Evolutionary conservation across 2,113 vertebrate genomes (phyloP).

Genomic region (Holacanthus passer): DNA sequence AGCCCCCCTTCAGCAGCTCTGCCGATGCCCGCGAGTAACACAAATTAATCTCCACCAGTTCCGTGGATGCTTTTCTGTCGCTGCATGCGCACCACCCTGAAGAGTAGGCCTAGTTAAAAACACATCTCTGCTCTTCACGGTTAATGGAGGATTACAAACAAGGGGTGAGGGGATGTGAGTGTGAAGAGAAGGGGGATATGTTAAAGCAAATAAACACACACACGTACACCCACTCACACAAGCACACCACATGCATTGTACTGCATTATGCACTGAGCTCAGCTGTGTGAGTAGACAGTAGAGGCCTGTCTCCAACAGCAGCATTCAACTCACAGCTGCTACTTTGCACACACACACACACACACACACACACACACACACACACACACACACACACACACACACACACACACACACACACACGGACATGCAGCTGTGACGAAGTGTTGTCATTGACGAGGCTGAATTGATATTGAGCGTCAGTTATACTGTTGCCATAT

Average conservation of each 20-base stretch:
- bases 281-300: conserved; percentile 49
- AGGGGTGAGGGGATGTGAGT: neutral
- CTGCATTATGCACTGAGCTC: conserved; percentile 40
- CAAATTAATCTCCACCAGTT: conserved; percentile 25
- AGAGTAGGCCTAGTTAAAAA: conserved; percentile 9
- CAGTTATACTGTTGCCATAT: neutral
- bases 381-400: neutral
- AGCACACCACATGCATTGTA: conserved; percentile 2
- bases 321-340: conserved; percentile 66
- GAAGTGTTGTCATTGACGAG: conserved; percentile 27
- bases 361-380: neutral
- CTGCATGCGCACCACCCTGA: neutral
- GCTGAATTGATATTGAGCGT: neutral
- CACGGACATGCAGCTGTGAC: conserved; percentile 8
- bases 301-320: conserved; percentile 31
- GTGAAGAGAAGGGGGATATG: neutral
- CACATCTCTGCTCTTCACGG: neutral
- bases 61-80: neutral
- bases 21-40: conserved; percentile 31
- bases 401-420: neutral
- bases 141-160: conserved; percentile 39
- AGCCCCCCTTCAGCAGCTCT: conserved; percentile 1
- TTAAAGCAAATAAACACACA: neutral
- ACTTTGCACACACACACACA: conserved; percentile 11
- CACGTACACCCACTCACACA: conserved; percentile 2